Evolutionary conservation across 2,888 invertebrate genomes (phyloP), one percentile per base, ranked within the genome.

Genomic region (Bhutanitis thaidina): DNA sequence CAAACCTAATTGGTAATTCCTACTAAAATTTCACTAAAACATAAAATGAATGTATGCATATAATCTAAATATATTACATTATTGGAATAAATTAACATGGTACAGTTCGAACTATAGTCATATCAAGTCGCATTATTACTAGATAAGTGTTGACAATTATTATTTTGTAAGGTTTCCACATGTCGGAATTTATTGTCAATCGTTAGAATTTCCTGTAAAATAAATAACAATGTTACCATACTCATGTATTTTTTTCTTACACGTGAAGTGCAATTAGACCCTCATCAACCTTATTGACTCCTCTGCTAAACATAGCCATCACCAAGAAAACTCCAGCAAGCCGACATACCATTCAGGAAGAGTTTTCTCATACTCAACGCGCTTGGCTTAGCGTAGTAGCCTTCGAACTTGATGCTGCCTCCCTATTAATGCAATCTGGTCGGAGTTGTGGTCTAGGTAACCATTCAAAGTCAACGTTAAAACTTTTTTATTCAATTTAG

Each of bases 201-300:
- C 82, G 84, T 88, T 88, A 87, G 87, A 77, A 71, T 79, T 80
- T 85, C 84, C 81, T 83, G 84, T 86, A 86, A 86, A 87, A 77
- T 84, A 87, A 88, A 87, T 83, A 80, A 82, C 80, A 85, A 87
- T 88, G 88, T 88, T 88, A 88, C 86, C 78, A 80, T 77, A 80
- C 43, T 48, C 58, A 38, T 39, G 34, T 49, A 53, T 44, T 43
- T 16, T 43, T 49, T 14, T 20, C n/a, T 16, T n/a, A n/a, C n/a
- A n/a, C n/a, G n/a, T n/a, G n/a, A n/a, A n/a, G n/a, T 20, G 20
- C 20, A 20, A 20, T 20, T 2, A 3, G 20, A 20, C 5, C 20
- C 20, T n/a, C n/a, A n/a, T n/a, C n/a, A n/a, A n/a, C n/a, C n/a
- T n/a, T n/a, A n/a, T n/a, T 20, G 3, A 20, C 20, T 3, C 20